Conservation (phyloP, 1,140 invertebrate species). For the Drosophila kepulauana region DNA sequence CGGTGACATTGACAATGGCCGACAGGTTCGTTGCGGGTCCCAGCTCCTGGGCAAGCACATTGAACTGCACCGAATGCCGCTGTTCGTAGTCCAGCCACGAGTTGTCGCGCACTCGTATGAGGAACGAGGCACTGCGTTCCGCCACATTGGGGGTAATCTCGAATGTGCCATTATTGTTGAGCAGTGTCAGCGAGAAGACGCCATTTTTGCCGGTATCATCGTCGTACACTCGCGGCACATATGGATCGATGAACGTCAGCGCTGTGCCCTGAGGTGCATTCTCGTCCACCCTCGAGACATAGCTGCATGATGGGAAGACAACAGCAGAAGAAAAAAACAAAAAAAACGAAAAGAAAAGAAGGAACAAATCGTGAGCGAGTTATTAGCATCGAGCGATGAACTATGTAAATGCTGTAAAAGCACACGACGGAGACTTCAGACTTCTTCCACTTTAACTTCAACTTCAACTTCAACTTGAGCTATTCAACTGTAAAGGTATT, state of each 20-base stretch:
- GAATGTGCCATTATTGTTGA: conserved; percentile 94
- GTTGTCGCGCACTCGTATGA: conserved; percentile 93
- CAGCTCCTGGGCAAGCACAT: conserved; percentile 92
- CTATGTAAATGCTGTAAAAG: conserved; percentile 64
- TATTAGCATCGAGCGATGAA: conserved; percentile 72
- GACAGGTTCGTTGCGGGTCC: conserved; percentile 91
- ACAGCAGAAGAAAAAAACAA: background rate
- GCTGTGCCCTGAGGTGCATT: conserved; percentile 92
- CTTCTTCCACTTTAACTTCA: background rate
- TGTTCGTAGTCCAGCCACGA: conserved; percentile 93
- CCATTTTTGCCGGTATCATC: conserved; percentile 93
- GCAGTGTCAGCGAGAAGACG: conserved; percentile 91
- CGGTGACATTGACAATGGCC: conserved; percentile 89
- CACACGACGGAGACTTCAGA: conserved; percentile 46
- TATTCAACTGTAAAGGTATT: conserved; percentile 47
- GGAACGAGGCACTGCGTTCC: conserved; percentile 91
- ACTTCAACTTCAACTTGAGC: background rate
- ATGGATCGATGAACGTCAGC: conserved; percentile 89
- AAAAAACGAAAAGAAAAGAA: conserved; percentile 17
- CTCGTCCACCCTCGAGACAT: conserved; percentile 91
- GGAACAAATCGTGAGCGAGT: conserved; percentile 60
- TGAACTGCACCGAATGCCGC: conserved; percentile 89
- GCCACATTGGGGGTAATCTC: conserved; percentile 95
- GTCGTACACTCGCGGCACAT: conserved; percentile 90
- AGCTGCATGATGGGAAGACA: conserved; percentile 85